Evolutionary conservation across 1,140 invertebrate species (phyloP), one percentile per base, ranked within the genome.

Genomic region (Pseudomyrmex pallidus): DNA sequence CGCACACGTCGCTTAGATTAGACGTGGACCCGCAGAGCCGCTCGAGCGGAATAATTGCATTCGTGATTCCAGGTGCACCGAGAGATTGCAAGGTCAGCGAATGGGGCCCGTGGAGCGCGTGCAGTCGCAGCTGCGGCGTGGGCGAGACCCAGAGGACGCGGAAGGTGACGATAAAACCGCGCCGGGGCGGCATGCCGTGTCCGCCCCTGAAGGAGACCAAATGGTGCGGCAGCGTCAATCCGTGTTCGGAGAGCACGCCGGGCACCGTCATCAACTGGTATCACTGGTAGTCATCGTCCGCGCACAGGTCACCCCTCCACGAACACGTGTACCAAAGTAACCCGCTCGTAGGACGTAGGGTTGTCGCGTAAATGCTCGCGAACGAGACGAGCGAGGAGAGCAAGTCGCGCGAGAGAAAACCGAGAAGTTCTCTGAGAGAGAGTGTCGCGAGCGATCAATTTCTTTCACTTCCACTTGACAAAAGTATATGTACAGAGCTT

Each of bases 31-130:
- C 63, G 50, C 63, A 56, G 62, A 56, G 25, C 50, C 74, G 63
- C 63, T 56, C 63, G 63, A 77, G 74, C 62, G 74, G 74, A 78
- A 78, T 70, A 78, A 78, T 78, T 78, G 57, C 66, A 74, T 63
- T 85, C 72, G 59, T 90, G 83, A 54, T 91, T 94, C 7, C 90
- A 95, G 95, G 95, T 72, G 91, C 93, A 50, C 95, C 96, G 68
- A 94, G 96, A 89, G 97, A 98, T 91, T 98, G 98, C 92, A 96
- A 96, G 85, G 97, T 98, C n/a, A 95, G 96, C 66, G 96, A 97
- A 82, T 98, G 98, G 98, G 96, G 96, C 2, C 95, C 96, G 80
- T 98, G 98, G 98, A 97, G 97, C 85, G 93, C 95, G 15, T 98
- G 98, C 94, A 97, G 96, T 92, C 97, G 97, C 89, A 96, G 97